Evolutionary conservation across 2,113 vertebrate genomes (phyloP), one percentile per base, ranked within the genome.

Genomic region (Muscicapa adusta): DNA sequence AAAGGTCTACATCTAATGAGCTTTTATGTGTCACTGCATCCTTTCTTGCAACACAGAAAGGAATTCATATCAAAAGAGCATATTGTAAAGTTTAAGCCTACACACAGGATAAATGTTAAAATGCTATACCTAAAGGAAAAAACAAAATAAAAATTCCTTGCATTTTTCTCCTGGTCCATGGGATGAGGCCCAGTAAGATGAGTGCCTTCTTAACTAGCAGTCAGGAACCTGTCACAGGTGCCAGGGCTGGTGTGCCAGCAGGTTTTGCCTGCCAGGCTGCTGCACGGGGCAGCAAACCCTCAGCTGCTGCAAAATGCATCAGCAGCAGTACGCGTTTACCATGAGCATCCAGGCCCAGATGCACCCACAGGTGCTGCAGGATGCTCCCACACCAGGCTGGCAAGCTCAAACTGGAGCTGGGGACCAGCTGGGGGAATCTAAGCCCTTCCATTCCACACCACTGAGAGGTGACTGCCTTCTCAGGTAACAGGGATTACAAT

Each of bases 1-100:
- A 56, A 96, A 90, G 56, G 75, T 90, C 75, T 86, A n/a, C 14
- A 74, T 42, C 89, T 95, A 89, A 94, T 62, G 60, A 92, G 68
- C 36, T 89, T 92, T 72, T 29, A 62, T 33, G 14, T 88, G 79
- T 57, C 71, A 73, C n/a, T 48, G 34, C 38, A 51, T 74, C 74
- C 47, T 70, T 82, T 62, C 62, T 70, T 50, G 62, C 62, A 85
- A 72, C 2, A 25, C 31, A 70, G 58, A 78, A 88, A 80, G 16
- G 34, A 94, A 80, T 36, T 76, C 0, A 45, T 58, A 28, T 15
- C n/a, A 60, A 78, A 91, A 93, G 8, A 79, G 28, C 51, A 43
- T 11, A 51, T 7, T 7, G 19, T 58, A 42, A 86, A 47, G 26
- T 48, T 51, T 51, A 61, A 85, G 29, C 17, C n/a, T 50, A 33